Percentiles rank a stretch among this genome's conserved stretches.
phyloP scores from a whole-genome alignment of 2,113 vertebrate genomes.

The Catharus fuscescens region DNA sequence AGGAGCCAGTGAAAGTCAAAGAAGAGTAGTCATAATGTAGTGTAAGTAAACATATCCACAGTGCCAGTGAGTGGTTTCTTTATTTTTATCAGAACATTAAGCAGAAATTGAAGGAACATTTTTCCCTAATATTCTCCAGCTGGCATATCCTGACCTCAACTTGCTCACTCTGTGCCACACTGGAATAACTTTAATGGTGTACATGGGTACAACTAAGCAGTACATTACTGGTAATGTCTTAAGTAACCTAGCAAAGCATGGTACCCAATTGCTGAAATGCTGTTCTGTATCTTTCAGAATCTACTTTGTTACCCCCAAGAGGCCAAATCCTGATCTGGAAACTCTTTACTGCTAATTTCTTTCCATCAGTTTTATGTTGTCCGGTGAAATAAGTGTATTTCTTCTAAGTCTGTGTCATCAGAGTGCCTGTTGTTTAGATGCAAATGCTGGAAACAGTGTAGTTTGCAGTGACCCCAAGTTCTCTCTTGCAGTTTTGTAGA shows the following conservation, averaged over 20 bases:
- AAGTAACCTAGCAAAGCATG: constrained; percentile 70
- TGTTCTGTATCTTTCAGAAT: constrained; percentile 47
- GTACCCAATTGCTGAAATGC: constrained; percentile 61
- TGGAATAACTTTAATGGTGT: constrained; percentile 75
- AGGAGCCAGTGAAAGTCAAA: neutral
- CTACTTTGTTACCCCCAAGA: constrained; percentile 72
- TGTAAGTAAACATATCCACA: constrained; percentile 65
- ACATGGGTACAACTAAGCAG: constrained; percentile 65
- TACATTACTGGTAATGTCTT: constrained; percentile 74
- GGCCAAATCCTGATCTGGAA: constrained; percentile 56
- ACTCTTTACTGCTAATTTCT: constrained; percentile 73
- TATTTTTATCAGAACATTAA: constrained; percentile 81
- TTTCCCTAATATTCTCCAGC: constrained; percentile 73
- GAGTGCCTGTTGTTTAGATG: constrained; percentile 29
- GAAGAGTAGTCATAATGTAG: constrained; percentile 14
- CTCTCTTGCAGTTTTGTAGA: neutral
- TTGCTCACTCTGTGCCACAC: constrained; percentile 69
- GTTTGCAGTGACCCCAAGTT: constrained; percentile 13
- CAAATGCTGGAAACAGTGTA: constrained; percentile 32
- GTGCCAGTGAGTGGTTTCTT: constrained; percentile 47
- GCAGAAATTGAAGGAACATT: constrained; percentile 75
- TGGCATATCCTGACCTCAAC: constrained; percentile 71
- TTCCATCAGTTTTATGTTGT: constrained; percentile 59
- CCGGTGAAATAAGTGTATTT: constrained; percentile 49
- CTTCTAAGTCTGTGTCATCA: constrained; percentile 43